Base-by-base conservation (phyloP, 2,888 invertebrate genomes). In the Lithophane socia region DNA sequence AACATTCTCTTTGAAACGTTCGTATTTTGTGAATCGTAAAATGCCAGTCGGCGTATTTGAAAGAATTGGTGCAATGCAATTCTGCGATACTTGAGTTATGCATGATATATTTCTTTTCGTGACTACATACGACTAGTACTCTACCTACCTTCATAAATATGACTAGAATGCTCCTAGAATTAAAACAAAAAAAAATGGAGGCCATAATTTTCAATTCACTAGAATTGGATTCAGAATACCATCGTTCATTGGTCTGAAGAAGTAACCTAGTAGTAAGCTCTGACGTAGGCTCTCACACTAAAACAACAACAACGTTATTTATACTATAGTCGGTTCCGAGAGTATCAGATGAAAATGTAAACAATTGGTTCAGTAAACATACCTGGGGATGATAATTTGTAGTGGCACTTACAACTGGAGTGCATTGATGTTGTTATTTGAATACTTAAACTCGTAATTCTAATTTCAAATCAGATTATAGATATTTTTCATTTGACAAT, bases 11-110 rank as follows among this genome's bases (percentile, higher is more conserved):
- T 83, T 83, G 79, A 73, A 69, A 58, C 68, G 64, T 69, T 68
- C 67, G 73, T 54, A 83, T 83, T 84, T 86, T 63, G 68, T 83
- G 84, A 72, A 79, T 78, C 47, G 61, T 7, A 58, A 77, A 74
- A 69, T 71, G 67, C 64, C 58, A 37, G 74, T 83, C 69, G 61
- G 79, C 74, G 24, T 29, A 73, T 75, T 86, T 61, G 63, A 29
- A 79, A 73, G 63, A 72, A 83, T 77, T 47, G 54, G 56, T 52
- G 58, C 56, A 61, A 61, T 71, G 44, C 56, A 69, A 66, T 83
- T 61, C n/a, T 18, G 58, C 67, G n/a, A 81, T 56, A 47, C 52
- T 56, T 42, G 58, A 68, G 16, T 54, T 69, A 52, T 58, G 82
- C 64, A 37, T 12, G 37, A 24, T 58, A 10, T 65, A 52, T 42